Base-by-base conservation (phyloP, 2,888 invertebrate species). In the Cyclophora punctaria region DNA sequence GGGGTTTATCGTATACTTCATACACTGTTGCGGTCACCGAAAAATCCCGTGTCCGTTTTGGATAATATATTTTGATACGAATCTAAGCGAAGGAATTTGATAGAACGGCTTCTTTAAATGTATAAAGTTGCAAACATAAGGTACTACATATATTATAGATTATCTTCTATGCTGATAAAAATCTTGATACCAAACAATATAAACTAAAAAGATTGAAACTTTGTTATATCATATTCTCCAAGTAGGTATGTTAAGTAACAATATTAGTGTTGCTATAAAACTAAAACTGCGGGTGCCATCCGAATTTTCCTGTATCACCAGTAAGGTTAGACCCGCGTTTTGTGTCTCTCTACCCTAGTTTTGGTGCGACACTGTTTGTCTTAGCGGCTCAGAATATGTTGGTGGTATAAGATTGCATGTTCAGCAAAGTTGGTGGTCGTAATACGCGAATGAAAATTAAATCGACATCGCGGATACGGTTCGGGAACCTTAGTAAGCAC, bases 391-490 rank as follows among this genome's bases (percentile, higher is more conserved):
- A 34, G 6, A 7, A 33, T 55, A 54, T 2, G 48, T 40, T 62
- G 63, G 62, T 20, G 44, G 20, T 41, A 48, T 57, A 50, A 52
- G 48, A 52, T 55, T 57, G 52, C 55, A 57, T 59, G 64, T 58
- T 58, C 59, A 59, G 54, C 57, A 62, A 67, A 68, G 61, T 64
- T 57, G 52, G 56, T 46, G 56, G 53, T 62, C 59, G 61, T 64
- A 66, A 64, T 61, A 63, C 49, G 58, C 51, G 56, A 66, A 67
- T 67, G 64, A 65, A 71, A 71, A 69, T 71, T 71, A 66, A 69
- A 69, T 65, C 66, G 65, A 65, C 64, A 65, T 57, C 48, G 43
- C 44, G 52, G 60, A 48, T 48, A 52, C 34, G 51, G 50, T 41
- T 48, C 44, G 45, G 43, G 20, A 20, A 20, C 20, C 20, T 20